Conservation (phyloP, 2,113 vertebrate genomes). For the Ctenodactylus gundi region DNA sequence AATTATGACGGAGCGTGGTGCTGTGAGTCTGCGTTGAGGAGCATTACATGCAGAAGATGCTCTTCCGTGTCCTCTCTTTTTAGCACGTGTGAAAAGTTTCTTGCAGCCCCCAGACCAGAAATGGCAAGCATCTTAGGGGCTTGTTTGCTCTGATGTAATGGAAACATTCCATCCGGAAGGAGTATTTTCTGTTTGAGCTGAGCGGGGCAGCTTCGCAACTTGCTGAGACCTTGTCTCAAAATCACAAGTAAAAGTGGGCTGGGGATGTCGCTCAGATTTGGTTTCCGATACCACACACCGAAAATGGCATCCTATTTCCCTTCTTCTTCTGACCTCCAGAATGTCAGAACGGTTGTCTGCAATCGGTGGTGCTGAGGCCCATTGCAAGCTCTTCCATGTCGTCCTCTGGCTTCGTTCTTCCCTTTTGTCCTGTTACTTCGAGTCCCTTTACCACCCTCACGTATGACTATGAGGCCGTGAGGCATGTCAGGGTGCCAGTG, state of each 20-base stretch:
- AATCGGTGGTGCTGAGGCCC: fast-evolving
- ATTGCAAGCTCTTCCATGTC: fast-evolving
- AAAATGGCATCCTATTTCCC: no score
- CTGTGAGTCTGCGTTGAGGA: not conserved
- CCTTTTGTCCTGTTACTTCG: not conserved
- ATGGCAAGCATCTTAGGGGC: not conserved
- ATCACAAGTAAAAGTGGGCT: no score
- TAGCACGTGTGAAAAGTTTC: not conserved
- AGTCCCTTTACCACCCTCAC: not conserved
- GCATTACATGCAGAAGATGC: not conserved
- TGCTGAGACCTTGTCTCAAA: no score
- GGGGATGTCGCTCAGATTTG: no score
- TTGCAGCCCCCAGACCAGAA: not conserved
- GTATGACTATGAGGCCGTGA: not conserved
- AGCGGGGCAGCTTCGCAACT: no score
- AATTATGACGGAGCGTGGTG: no score
- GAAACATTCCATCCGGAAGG: not conserved
- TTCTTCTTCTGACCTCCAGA: not conserved
- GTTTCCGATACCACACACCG: no score
- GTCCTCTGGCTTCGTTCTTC: not conserved
- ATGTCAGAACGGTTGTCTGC: not conserved
- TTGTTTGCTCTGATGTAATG: not conserved
- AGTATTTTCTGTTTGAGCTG: no score
- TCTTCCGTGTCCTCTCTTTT: not conserved
- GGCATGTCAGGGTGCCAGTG: not conserved